phyloP scores from a whole-genome alignment of 2,797 vertebrate genomes.

The Atherinosoma microstoma region DNA sequence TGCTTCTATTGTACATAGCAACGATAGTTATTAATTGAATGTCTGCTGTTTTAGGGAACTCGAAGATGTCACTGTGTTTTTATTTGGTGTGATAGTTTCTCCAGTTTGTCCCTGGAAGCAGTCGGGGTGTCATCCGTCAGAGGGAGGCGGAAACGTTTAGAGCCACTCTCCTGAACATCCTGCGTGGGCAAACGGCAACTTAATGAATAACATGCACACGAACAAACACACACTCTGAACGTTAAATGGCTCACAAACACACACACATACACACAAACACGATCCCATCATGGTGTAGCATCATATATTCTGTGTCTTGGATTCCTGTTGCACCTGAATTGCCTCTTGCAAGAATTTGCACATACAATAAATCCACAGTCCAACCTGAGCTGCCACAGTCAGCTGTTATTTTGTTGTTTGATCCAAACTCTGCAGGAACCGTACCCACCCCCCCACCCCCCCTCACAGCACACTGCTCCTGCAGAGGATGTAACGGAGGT shows the following conservation, averaged over 20 bases:
- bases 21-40: conserved; percentile 72
- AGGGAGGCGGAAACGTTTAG: neutral
- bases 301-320: conserved; percentile 47
- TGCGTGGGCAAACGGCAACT: conserved; percentile 7
- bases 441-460: neutral
- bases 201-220: conserved; percentile 13
- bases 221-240: conserved; percentile 47
- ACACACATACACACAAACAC: conserved; percentile 17
- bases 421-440: conserved; percentile 16
- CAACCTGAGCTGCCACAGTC: conserved; percentile 40
- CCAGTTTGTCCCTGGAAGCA: conserved; percentile 50
- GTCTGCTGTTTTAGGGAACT: conserved; percentile 75
- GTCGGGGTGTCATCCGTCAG: conserved; percentile 26
- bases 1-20: conserved; percentile 83
- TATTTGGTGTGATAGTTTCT: conserved; percentile 73
- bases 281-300: conserved; percentile 62
- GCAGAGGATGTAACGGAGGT: too few relatives aligned
- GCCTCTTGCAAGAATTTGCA: conserved; percentile 85
- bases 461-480: neutral
- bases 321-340: conserved; percentile 72
- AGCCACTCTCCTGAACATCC: conserved; percentile 3
- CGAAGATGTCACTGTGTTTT: conserved; percentile 69
- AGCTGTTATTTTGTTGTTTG: conserved; percentile 1
- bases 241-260: conserved; percentile 6
- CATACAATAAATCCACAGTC: conserved; percentile 66